Evolutionary conservation across 2,888 invertebrate species (phyloP).

Genomic region (Brachycybe producta): DNA sequence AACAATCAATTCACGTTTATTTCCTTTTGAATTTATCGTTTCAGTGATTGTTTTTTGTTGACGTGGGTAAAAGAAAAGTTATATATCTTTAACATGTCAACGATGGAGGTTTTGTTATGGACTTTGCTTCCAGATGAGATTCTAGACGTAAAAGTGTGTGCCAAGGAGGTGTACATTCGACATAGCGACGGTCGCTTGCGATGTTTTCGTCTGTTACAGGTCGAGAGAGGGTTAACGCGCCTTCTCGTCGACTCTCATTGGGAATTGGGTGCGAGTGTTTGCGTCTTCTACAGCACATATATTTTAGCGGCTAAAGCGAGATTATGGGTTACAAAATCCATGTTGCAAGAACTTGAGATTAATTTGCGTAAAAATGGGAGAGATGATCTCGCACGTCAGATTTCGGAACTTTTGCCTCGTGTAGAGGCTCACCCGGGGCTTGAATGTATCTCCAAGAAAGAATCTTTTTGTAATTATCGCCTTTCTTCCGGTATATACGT

Average conservation of each 20-base stretch:
- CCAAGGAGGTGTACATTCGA: constrained; percentile 2
- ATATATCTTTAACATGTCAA: not conserved
- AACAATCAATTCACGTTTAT: not conserved
- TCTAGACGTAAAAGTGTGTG: not conserved
- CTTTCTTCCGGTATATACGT: not conserved
- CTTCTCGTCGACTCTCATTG: not conserved
- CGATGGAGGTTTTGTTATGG: constrained; percentile 4
- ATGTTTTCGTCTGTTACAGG: not conserved
- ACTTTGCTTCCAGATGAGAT: constrained; percentile 2
- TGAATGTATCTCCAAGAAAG: no score
- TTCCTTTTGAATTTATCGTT: not conserved
- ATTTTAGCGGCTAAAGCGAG: not conserved
- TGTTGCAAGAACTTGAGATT: not conserved
- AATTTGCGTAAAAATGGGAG: not conserved
- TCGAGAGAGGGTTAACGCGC: constrained; percentile 3
- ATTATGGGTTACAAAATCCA: not conserved
- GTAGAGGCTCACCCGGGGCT: no score
- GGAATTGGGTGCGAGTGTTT: not conserved
- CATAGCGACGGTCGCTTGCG: not conserved
- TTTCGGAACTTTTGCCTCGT: not conserved
- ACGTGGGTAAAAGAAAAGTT: constrained; percentile 9
- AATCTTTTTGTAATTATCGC: no score
- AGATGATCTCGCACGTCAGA: no score
- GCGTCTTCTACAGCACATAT: constrained; percentile 3
- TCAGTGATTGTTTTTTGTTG: not conserved